phyloP scores from a whole-genome alignment of 1,140 invertebrate genomes.

The Samia ricini region DNA sequence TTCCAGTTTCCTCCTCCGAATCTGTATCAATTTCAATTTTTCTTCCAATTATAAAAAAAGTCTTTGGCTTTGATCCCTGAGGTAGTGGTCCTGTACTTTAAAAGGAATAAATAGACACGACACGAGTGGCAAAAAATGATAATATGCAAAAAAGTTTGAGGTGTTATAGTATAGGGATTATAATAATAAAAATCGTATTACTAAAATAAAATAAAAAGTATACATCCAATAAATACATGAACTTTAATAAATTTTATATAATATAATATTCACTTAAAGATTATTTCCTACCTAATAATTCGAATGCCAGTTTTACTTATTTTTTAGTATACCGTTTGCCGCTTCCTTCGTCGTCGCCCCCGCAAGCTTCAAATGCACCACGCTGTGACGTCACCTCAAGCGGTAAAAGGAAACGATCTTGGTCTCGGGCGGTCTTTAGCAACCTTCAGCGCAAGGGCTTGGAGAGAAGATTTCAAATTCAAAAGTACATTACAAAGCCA shows the following conservation, averaged over 20 bases:
- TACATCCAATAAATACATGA: no score
- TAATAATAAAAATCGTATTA: no score
- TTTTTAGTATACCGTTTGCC: constrained; percentile 62
- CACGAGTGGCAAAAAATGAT: no score
- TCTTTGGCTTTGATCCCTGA: no score
- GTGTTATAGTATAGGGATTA: no score
- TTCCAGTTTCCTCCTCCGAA: no score
- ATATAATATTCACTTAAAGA: background rate
- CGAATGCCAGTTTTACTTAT: constrained; percentile 10
- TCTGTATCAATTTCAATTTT: no score
- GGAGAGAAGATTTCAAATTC: constrained; percentile 92
- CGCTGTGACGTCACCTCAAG: constrained; percentile 66
- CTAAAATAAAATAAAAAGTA: no score
- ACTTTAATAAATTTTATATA: background rate
- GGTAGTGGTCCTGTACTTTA: no score
- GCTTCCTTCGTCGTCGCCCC: constrained; percentile 52
- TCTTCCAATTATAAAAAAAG: no score
- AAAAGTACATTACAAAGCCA: constrained; percentile 97
- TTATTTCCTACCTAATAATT: background rate
- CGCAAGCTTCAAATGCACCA: constrained; percentile 34
- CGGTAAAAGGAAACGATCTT: constrained; percentile 90
- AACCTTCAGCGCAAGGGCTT: constrained; percentile 94
- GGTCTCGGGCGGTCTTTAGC: constrained; percentile 96
- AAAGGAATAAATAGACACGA: no score
- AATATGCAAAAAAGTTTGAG: no score